These are phyloP conservation scores for Anolis sagrei DNA, from an alignment of 2,113 vertebrate species.

Conservation along the genomic window DNA sequence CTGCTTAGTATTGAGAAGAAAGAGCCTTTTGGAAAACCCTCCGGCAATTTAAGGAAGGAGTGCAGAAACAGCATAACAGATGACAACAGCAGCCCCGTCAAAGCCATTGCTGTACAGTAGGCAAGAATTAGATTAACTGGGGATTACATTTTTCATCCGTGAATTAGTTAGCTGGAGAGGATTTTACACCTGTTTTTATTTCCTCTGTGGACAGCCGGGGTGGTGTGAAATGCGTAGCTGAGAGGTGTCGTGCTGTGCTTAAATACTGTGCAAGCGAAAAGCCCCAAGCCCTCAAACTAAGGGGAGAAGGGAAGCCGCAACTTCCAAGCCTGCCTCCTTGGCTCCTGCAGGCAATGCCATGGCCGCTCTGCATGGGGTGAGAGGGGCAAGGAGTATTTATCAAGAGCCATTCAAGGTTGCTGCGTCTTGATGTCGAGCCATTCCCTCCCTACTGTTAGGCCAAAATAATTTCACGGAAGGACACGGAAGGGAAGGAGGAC, in stretches of 20 bases:
- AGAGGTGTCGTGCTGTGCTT: not conserved
- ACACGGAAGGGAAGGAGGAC: not conserved
- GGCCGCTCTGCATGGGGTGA: not conserved
- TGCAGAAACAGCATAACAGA: not conserved
- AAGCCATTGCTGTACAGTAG: not conserved
- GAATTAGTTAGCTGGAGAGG: not conserved
- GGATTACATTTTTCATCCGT: not conserved
- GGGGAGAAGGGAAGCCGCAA: not conserved
- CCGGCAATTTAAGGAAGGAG: slow-evolving; percentile 9
- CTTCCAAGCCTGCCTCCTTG: not conserved
- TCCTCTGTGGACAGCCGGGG: not conserved
- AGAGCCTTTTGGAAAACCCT: not conserved
- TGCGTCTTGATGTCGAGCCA: not conserved
- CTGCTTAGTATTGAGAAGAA: not conserved
- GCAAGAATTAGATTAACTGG: slow-evolving; percentile 23
- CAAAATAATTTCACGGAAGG: slow-evolving; percentile 5
- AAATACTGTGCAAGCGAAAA: not conserved
- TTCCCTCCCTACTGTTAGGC: not conserved
- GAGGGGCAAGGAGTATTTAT: not conserved
- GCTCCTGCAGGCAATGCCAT: not conserved
- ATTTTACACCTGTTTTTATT: fast-evolving
- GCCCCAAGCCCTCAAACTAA: not conserved
- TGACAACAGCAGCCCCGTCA: not conserved
- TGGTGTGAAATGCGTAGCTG: not conserved
- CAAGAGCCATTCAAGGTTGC: not conserved